Evolutionary conservation across 2,113 vertebrate species (phyloP).

Genomic region (Callocephalon fimbriatum): DNA sequence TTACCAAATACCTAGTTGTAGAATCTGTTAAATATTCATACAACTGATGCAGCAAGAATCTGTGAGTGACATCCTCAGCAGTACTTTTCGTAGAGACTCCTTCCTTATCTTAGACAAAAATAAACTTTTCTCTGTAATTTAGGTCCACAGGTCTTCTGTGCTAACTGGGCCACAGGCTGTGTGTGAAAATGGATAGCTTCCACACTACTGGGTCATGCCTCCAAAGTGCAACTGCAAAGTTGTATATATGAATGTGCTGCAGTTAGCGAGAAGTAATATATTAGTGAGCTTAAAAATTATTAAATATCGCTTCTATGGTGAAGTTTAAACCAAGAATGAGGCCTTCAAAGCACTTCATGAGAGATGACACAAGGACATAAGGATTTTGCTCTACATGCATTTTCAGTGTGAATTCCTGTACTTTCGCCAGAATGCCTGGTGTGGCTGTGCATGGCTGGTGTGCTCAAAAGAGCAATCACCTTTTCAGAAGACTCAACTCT

Average conservation of each 20-base stretch:
- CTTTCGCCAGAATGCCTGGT: background rate
- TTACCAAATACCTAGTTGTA: background rate
- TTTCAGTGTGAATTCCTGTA: background rate
- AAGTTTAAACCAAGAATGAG: background rate
- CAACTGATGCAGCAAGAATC: background rate
- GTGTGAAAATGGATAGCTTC: background rate
- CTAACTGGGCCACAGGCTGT: too few relatives aligned
- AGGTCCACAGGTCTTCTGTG: background rate
- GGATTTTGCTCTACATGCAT: background rate
- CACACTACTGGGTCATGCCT: background rate
- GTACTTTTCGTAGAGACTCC: background rate
- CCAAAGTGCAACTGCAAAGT: background rate
- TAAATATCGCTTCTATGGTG: background rate
- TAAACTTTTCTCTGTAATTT: background rate
- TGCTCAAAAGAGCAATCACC: background rate
- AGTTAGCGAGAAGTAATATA: background rate
- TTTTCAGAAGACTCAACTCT: background rate
- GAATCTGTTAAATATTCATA: background rate
- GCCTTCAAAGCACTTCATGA: background rate
- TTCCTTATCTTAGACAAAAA: background rate
- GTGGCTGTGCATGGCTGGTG: background rate
- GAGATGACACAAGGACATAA: background rate
- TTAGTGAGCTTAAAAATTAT: fast-evolving
- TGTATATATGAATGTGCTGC: background rate
- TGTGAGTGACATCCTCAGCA: background rate